Evolutionary conservation across 1,140 invertebrate genomes (phyloP).

Genomic region (Panagrolaimus sp.): DNA sequence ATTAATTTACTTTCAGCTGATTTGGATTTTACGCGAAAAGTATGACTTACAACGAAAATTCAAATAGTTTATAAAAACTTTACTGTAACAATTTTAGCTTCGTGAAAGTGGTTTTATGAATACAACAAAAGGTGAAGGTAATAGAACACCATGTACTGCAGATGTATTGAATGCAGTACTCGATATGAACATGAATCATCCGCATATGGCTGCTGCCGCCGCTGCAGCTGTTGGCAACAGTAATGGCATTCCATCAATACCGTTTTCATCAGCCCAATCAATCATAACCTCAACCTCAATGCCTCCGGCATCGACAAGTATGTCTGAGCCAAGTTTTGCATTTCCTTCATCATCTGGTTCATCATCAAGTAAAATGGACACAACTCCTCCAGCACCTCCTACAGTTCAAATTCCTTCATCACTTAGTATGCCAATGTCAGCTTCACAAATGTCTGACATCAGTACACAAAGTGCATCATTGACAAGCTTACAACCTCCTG

Average conservation of each 20-base stretch:
- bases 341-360: neutral
- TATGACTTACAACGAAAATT: constrained; percentile 31
- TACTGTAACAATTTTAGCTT: constrained; percentile 24
- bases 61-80: too few relatives aligned
- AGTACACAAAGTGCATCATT: too few relatives aligned
- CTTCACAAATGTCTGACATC: constrained; percentile 1
- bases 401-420: neutral
- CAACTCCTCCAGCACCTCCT: neutral
- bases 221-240: constrained; percentile 6
- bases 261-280: neutral
- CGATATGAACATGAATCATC: constrained; percentile 45
- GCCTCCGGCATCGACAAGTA: neutral
- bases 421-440: neutral
- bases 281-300: neutral
- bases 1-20: constrained; percentile 41
- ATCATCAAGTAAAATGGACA: neutral
- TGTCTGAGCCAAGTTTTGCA: neutral
- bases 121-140: constrained; percentile 35
- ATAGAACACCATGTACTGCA: constrained; percentile 45
- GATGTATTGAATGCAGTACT: constrained; percentile 47
- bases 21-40: constrained; percentile 42
- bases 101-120: constrained; percentile 35
- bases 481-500: too few relatives aligned
- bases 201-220: constrained; percentile 13
- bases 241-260: neutral